Conservation (phyloP, 2,113 vertebrate species). For the Bothrops jararaca region DNA sequence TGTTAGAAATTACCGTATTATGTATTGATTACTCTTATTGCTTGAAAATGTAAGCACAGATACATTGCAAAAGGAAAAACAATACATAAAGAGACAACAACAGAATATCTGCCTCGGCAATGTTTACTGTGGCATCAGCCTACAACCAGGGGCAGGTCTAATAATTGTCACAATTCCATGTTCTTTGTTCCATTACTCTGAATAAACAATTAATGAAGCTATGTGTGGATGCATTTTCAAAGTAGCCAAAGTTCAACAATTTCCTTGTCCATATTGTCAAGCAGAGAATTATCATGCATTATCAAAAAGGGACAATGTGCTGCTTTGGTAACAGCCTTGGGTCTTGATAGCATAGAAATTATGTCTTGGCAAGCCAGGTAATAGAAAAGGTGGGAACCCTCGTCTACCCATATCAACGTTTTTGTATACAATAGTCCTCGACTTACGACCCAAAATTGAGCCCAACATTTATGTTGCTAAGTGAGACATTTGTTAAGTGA, state of each 20-base stretch:
- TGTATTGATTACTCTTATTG: not conserved
- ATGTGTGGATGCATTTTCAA: not conserved
- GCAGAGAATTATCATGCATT: not conserved
- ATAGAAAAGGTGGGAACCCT: not conserved
- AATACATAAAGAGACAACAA: not conserved
- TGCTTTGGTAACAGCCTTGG: not conserved
- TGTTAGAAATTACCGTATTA: not conserved
- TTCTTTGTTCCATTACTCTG: not conserved
- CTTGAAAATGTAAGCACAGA: not conserved
- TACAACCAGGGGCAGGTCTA: not conserved
- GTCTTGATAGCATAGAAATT: not conserved
- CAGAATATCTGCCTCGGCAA: not conserved
- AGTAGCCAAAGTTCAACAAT: not conserved
- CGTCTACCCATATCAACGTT: not conserved
- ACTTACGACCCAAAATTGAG: not conserved
- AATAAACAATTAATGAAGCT: not conserved
- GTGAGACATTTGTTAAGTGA: not conserved
- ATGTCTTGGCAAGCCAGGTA: not conserved
- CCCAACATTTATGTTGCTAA: not conserved
- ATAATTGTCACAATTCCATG: not conserved
- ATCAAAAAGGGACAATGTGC: not conserved
- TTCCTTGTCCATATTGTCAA: not conserved
- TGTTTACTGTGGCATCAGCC: too few relatives aligned
- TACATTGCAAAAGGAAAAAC: not conserved
- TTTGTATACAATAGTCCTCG: not conserved